Evolutionary conservation across 37 sponge, comb jelly and placozoan genomes (phyloP).

Genomic region (Hexactinellida sp.): DNA sequence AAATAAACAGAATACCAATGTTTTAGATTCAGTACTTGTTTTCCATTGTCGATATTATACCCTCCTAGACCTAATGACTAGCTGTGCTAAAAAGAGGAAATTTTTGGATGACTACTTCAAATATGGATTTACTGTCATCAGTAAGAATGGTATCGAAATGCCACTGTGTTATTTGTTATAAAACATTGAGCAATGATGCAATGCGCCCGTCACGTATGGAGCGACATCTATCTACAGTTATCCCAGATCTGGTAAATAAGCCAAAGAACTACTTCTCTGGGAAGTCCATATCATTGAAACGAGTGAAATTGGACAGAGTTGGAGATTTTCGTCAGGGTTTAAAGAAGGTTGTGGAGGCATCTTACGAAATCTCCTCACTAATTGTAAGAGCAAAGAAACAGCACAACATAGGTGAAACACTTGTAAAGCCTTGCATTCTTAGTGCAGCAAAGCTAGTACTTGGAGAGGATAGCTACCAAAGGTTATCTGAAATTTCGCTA

Average conservation of each 20-base stretch:
- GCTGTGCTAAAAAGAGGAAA: slow-evolving; percentile 13
- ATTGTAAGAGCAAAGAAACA: neutral
- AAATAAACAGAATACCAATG: too few relatives aligned
- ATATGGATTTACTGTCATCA: neutral
- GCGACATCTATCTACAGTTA: neutral
- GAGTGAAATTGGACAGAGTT: neutral
- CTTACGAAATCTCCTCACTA: neutral
- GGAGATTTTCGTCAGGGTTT: neutral
- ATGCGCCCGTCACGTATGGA: neutral
- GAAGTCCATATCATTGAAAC: neutral
- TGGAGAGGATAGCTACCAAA: neutral
- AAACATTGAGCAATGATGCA: slow-evolving; percentile 14
- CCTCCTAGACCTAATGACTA: neutral
- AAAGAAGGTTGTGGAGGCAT: neutral
- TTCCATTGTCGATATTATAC: neutral
- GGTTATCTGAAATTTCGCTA: neutral
- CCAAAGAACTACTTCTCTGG: neutral
- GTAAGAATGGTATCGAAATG: neutral
- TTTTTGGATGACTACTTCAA: neutral
- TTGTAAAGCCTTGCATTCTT: neutral
- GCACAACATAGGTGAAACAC: neutral
- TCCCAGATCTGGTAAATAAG: neutral
- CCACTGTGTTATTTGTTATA: slow-evolving; percentile 18
- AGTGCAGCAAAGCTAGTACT: neutral
- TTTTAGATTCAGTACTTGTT: neutral